These are phyloP conservation scores for Tenualosa thibaudeaui DNA, from an alignment of 2,797 vertebrate genomes.

Conservation along the genomic window DNA sequence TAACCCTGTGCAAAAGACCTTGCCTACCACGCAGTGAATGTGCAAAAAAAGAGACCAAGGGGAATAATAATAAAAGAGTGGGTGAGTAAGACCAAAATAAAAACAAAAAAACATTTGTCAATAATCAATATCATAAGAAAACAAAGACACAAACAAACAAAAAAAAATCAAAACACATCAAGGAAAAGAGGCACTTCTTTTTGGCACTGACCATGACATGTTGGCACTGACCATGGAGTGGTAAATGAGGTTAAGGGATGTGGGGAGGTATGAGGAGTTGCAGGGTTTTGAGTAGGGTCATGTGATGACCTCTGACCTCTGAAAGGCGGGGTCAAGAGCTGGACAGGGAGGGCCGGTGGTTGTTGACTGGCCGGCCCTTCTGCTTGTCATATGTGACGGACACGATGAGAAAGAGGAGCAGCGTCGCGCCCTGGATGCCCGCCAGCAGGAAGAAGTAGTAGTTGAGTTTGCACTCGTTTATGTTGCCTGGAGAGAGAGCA, in stretches of 20 bases:
- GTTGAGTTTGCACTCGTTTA: constrained; percentile 90
- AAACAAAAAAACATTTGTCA: neutral
- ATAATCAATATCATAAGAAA: neutral
- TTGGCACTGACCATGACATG: constrained; percentile 20
- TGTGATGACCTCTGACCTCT: constrained; percentile 1
- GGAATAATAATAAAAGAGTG: neutral
- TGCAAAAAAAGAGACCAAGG: neutral
- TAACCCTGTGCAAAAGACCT: neutral
- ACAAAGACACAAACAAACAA: neutral
- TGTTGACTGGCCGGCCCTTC: constrained; percentile 55
- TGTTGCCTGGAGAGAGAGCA: constrained; percentile 80
- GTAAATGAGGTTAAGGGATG: neutral
- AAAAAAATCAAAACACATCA: neutral
- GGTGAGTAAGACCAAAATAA: neutral
- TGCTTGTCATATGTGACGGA: constrained; percentile 91
- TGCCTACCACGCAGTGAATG: neutral
- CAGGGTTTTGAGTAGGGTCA: neutral
- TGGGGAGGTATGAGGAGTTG: neutral
- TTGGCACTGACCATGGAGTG: neutral
- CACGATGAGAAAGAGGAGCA: constrained; percentile 91
- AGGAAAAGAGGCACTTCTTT: constrained; percentile 14
- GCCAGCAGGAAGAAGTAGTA: constrained; percentile 98
- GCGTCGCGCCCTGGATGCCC: constrained; percentile 88
- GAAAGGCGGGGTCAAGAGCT: constrained; percentile 64
- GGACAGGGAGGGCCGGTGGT: constrained; percentile 58